Percentiles rank a stretch among this genome's conserved stretches.
Evolutionary conservation across 2,888 invertebrate species (phyloP).

Genomic region (Metallyticus violacea): DNA sequence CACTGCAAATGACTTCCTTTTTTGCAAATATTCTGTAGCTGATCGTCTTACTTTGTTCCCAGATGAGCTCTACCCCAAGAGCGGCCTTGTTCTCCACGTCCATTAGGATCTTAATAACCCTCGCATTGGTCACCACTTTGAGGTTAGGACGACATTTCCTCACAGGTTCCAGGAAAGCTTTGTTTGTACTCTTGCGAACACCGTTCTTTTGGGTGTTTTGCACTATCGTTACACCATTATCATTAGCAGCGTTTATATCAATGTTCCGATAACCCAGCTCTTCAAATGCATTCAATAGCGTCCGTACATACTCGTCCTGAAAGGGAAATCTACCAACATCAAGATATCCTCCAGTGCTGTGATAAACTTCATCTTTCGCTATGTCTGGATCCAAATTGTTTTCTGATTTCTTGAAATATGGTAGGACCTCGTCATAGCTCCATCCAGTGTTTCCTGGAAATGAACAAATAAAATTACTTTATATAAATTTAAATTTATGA

Average conservation of each 20-base stretch:
- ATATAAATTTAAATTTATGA: too few relatives aligned
- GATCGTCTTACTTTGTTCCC: conserved; percentile 66
- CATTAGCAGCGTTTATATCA: conserved; percentile 36
- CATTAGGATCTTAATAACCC: conserved; percentile 52
- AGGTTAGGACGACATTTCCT: conserved; percentile 21
- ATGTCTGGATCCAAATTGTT: conserved; percentile 17
- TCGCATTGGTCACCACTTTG: conserved; percentile 46
- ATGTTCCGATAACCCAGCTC: conserved; percentile 43
- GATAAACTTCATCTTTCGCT: conserved; percentile 13
- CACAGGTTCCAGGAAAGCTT: conserved; percentile 50
- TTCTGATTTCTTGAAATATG: conserved; percentile 30
- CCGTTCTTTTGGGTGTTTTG: conserved; percentile 38
- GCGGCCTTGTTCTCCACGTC: conserved; percentile 56
- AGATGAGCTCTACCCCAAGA: conserved; percentile 77
- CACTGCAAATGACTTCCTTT: conserved; percentile 83
- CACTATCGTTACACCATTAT: conserved; percentile 42
- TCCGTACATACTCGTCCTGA: conserved; percentile 43
- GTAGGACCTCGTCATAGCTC: conserved; percentile 23
- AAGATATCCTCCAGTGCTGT: conserved; percentile 41
- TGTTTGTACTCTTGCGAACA: conserved; percentile 49
- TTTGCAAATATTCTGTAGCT: conserved; percentile 61
- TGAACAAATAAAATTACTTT: too few relatives aligned
- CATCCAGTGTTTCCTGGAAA: conserved; percentile 35
- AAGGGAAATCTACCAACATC: conserved; percentile 46
- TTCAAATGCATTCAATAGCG: conserved; percentile 44